phyloP scores from a whole-genome alignment of 1,140 invertebrate genomes.

The Pseudomyrmex concolor region DNA sequence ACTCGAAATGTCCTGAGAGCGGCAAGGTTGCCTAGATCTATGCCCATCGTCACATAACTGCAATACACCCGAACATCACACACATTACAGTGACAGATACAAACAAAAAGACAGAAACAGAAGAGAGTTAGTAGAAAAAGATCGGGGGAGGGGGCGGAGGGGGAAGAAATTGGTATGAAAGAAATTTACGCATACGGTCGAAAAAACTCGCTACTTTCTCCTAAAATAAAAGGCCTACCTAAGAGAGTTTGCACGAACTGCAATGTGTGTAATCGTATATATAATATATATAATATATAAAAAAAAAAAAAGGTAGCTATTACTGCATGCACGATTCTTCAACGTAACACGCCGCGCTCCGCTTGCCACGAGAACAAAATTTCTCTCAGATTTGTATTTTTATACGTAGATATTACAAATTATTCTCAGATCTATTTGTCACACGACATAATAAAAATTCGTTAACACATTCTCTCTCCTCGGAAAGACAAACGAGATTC shows the following conservation, averaged over 20 bases:
- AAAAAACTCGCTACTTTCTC: constrained; percentile 68
- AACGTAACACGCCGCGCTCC: constrained; percentile 44
- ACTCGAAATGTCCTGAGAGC: constrained; percentile 99
- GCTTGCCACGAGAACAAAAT: constrained; percentile 57
- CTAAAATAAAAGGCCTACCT: constrained; percentile 67
- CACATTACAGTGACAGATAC: constrained; percentile 84
- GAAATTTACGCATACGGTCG: constrained; percentile 65
- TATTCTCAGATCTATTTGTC: too few relatives aligned
- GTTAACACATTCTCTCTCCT: too few relatives aligned
- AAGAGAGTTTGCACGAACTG: constrained; percentile 67
- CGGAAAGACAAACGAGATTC: too few relatives aligned
- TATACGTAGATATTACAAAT: too few relatives aligned
- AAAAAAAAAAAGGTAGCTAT: constrained; percentile 58
- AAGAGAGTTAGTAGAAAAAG: constrained; percentile 44
- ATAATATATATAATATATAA: too few relatives aligned
- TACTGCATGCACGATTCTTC: constrained; percentile 80
- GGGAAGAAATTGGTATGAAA: neutral
- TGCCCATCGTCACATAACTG: constrained; percentile 99
- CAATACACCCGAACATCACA: constrained; percentile 86
- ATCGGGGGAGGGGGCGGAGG: constrained; percentile 6
- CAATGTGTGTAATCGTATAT: constrained; percentile 45
- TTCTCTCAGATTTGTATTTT: neutral
- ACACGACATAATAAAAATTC: too few relatives aligned
- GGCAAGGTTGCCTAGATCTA: constrained; percentile 98
- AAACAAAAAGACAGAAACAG: constrained; percentile 76